Conservation (phyloP, 2,797 vertebrate species). For the Aulostomus chinensis region DNA sequence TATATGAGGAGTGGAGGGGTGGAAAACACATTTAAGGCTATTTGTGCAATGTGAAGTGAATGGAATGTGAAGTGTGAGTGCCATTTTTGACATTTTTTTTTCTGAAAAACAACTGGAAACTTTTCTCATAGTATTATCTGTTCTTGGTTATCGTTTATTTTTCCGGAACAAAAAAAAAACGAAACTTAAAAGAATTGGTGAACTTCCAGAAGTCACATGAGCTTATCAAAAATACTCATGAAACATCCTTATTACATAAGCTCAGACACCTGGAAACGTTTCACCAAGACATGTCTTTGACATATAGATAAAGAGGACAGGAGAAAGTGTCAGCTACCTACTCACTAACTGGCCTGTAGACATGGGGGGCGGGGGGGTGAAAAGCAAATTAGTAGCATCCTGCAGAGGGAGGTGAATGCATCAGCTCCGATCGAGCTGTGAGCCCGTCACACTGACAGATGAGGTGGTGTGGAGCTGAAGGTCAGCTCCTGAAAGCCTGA, state of each 20-base stretch:
- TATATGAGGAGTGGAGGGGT: too few relatives aligned
- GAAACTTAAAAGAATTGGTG: neutral
- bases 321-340: constrained; percentile 12
- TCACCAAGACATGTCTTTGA: constrained; percentile 25
- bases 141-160: too few relatives aligned
- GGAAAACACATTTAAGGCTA: too few relatives aligned
- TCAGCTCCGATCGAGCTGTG: constrained; percentile 26
- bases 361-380: neutral
- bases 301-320: constrained; percentile 19
- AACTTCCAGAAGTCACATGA: constrained; percentile 1
- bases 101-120: too few relatives aligned
- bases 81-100: too few relatives aligned
- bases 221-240: constrained; percentile 13
- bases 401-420: constrained; percentile 31
- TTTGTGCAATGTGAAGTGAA: too few relatives aligned
- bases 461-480: constrained; percentile 64
- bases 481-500: constrained; percentile 60
- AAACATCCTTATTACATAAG: too few relatives aligned
- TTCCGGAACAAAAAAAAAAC: too few relatives aligned
- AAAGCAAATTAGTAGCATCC: constrained; percentile 40
- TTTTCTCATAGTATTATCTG: too few relatives aligned
- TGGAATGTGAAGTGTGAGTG: too few relatives aligned
- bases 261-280: neutral
- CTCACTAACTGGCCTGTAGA: constrained; percentile 15
- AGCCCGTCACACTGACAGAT: constrained; percentile 65